These are phyloP conservation scores for Cariama cristata DNA, from an alignment of 2,113 vertebrate species.

Conservation along the genomic window DNA sequence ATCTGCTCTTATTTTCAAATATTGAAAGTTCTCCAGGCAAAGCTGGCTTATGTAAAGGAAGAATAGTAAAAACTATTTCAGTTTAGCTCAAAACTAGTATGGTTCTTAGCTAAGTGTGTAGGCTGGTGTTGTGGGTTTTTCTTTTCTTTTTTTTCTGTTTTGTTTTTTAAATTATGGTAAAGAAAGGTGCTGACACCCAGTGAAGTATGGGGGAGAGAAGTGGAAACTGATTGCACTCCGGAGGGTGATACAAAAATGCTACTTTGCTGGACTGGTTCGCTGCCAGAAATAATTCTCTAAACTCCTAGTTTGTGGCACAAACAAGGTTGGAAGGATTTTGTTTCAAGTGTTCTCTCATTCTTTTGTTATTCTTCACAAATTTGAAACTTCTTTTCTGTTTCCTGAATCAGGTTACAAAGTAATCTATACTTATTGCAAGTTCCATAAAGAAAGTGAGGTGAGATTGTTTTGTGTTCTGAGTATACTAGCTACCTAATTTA, in stretches of 20 bases:
- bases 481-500: not conserved
- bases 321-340: not conserved
- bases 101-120: not conserved
- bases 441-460: not conserved
- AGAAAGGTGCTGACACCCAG: not conserved
- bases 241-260: not conserved
- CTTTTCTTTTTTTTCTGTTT: too few species aligned
- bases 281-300: constrained; percentile 8
- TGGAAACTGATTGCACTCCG: not conserved
- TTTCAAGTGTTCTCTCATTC: not conserved
- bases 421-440: not conserved
- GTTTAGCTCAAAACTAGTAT: not conserved
- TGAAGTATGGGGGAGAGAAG: not conserved
- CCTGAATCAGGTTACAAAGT: not conserved
- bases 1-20: not conserved
- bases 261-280: not conserved
- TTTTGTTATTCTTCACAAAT: not conserved
- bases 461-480: not conserved
- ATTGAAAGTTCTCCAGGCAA: not conserved
- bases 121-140: not conserved
- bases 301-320: not conserved
- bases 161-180: not conserved
- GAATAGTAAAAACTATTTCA: not conserved
- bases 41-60: not conserved
- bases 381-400: not conserved